Base-by-base conservation (phyloP, 2,113 vertebrate genomes). In the Macheiramphus alcinus region DNA sequence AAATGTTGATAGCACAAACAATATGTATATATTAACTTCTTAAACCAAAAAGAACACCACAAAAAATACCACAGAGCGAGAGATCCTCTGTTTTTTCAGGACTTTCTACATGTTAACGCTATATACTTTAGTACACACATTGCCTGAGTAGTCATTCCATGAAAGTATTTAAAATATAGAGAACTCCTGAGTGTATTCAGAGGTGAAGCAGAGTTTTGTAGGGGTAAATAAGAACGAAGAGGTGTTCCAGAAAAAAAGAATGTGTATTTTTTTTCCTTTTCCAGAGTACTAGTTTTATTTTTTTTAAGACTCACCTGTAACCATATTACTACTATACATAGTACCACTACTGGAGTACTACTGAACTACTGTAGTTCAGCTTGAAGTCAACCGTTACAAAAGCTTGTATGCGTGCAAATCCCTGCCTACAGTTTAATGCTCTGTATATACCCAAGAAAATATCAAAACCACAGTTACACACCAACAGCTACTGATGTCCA, bases 231-330 rank as follows among this genome's bases (percentile, higher is more conserved):
- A 86, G 80, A 67, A 75, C 21, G 32, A 90, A 32, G 32, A 65
- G 32, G 50, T 78, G 74, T 65, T 91, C 45, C 25, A 25, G 72
- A 59, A 85, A 89, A 82, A 83, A 47, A 38, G 6, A 36, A 18
- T 0, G 7, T 22, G 19, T 11, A 3, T 34, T 20, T 63, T 80
- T n/a, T 75, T 66, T 19, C 72, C 31, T 68, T 73, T 78, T 23
- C 73, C 82, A 42, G 50, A 86, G 29, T 16, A 76, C 12, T 84
- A 43, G 16, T 27, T 78, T 73, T 52, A 9, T 26, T 67, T 70
- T 59, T 84, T 82, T 75, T 80, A 55, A 90, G 56, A 82, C 88
- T 93, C 81, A 92, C 80, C 86, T 88, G 94, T 74, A 79, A 79
- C 25, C 84, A 53, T 19, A 53, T 32, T 74, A 43, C 23, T 40